Evolutionary conservation across 2,888 invertebrate genomes (phyloP).

Genomic region (Lithosia quadra): DNA sequence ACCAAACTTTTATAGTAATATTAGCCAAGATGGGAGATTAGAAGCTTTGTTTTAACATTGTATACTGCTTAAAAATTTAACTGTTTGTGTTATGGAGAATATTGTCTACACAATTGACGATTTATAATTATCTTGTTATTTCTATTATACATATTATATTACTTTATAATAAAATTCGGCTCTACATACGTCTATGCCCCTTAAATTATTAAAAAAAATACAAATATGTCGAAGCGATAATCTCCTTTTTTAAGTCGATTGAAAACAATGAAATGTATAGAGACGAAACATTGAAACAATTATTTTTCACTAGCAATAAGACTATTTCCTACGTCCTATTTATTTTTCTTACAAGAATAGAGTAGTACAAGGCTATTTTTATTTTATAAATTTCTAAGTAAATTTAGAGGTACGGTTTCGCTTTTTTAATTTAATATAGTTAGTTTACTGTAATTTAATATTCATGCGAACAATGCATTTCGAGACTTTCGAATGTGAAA

Average conservation of each 20-base stretch:
- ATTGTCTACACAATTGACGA: slow-evolving; percentile 83
- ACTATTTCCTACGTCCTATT: slow-evolving; percentile 25
- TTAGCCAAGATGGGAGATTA: slow-evolving; percentile 35
- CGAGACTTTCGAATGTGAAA: not conserved
- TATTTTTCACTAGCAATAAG: slow-evolving; percentile 23
- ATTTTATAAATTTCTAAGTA: slow-evolving; percentile 28
- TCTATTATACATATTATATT: slow-evolving; percentile 26
- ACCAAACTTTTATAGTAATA: slow-evolving; percentile 32
- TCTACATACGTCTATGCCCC: slow-evolving; percentile 9
- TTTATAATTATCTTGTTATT: slow-evolving; percentile 45
- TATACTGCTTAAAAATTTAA: slow-evolving; percentile 51
- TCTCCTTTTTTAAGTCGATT: no score
- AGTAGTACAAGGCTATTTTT: slow-evolving; percentile 22
- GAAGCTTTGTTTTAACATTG: slow-evolving; percentile 44
- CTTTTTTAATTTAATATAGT: slow-evolving; percentile 19
- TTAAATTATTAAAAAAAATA: not conserved
- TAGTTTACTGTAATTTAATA: slow-evolving; percentile 25
- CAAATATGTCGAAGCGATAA: not conserved
- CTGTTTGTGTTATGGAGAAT: slow-evolving; percentile 55
- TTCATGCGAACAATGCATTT: slow-evolving; percentile 14
- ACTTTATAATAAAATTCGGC: slow-evolving; percentile 13
- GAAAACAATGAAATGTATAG: not conserved
- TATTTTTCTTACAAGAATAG: slow-evolving; percentile 25
- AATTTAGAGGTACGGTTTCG: slow-evolving; percentile 26
- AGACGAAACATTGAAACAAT: slow-evolving; percentile 13